Evolutionary conservation across 2,797 vertebrate species (phyloP).

Genomic region (Discoglossus pictus): DNA sequence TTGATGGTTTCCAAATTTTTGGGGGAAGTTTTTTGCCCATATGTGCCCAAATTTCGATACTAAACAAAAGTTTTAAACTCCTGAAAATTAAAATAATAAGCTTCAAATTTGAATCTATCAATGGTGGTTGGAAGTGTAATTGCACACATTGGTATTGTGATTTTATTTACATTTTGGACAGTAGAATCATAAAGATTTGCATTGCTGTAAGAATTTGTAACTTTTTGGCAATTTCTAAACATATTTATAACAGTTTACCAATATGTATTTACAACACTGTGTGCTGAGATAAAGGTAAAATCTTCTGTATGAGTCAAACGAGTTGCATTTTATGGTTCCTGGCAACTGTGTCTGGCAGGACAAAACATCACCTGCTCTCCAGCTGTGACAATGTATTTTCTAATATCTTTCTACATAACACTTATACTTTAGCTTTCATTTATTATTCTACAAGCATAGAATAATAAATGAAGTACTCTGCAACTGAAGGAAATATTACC

Average conservation of each 20-base stretch:
- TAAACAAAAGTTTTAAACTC: too few species aligned
- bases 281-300: constrained; percentile 6
- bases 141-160: too few species aligned
- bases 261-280: neutral
- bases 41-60: too few species aligned
- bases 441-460: constrained; percentile 21
- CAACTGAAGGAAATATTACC: constrained; percentile 24
- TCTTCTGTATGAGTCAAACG: constrained; percentile 3
- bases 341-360: neutral
- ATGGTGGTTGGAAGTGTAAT: too few species aligned
- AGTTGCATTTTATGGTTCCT: constrained; percentile 1
- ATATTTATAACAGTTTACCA: too few species aligned
- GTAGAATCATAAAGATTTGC: neutral
- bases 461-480: constrained; percentile 14
- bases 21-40: too few species aligned
- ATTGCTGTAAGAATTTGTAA: too few species aligned
- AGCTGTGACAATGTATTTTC: constrained; percentile 16
- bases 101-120: too few species aligned
- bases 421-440: constrained; percentile 19
- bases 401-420: constrained; percentile 7
- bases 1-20: too few species aligned
- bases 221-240: constrained; percentile 20
- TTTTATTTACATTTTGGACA: neutral
- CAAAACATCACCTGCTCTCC: constrained; percentile 14
- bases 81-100: too few species aligned